Conservation (phyloP, 2,888 invertebrate species). For the Cephus pulcher region DNA sequence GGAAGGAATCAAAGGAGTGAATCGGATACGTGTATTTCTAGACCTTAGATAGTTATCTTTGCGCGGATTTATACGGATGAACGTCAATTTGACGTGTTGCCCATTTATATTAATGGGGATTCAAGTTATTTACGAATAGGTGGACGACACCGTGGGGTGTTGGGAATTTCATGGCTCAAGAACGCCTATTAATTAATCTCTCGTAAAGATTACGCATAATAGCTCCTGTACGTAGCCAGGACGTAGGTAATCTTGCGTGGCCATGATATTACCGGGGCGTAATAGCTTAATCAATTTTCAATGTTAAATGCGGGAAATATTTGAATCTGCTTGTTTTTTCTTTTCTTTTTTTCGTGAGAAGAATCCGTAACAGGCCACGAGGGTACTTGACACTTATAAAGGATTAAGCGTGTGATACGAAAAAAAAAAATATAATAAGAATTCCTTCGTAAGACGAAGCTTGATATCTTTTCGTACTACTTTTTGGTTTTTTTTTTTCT, state of each 20-base stretch:
- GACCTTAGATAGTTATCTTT: neutral
- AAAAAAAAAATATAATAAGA: too few species aligned
- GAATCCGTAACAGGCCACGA: neutral
- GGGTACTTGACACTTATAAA: neutral
- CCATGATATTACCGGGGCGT: constrained; percentile 20
- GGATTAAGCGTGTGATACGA: too few species aligned
- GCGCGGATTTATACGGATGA: neutral
- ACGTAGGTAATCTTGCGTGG: constrained; percentile 36
- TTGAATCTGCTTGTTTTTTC: neutral
- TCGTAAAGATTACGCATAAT: constrained; percentile 34
- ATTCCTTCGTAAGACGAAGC: too few species aligned
- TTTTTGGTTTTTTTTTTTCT: too few species aligned
- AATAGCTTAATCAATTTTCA: constrained; percentile 45
- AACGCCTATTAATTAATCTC: constrained; percentile 41
- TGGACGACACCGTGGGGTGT: neutral
- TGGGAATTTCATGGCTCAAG: constrained; percentile 12
- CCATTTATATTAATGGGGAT: neutral
- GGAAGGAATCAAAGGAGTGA: neutral
- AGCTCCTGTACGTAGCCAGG: constrained; percentile 36
- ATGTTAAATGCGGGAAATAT: constrained; percentile 22
- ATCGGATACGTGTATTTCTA: neutral
- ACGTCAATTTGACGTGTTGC: neutral
- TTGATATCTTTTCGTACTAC: too few species aligned
- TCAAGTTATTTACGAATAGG: neutral
- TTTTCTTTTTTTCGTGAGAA: neutral